Percentiles rank a stretch among this genome's conserved stretches.
Conservation (phyloP, 1,140 invertebrate species). For the Oryctes rhinoceros region DNA sequence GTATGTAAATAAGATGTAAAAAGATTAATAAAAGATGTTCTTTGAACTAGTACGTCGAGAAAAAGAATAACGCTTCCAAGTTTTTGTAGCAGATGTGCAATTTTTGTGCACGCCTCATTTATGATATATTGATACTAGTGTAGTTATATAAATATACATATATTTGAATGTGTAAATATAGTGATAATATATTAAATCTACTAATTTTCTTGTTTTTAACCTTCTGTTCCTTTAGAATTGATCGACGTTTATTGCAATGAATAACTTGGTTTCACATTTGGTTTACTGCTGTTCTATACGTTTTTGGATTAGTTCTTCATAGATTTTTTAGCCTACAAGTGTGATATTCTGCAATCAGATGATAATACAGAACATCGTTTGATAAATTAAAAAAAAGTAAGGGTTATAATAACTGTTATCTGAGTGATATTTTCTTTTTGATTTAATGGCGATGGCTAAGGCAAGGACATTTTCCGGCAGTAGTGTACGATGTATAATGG, state of each 20-base stretch:
- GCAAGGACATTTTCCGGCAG: too few relatives aligned
- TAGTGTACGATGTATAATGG: too few relatives aligned
- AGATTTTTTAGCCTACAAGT: too few relatives aligned
- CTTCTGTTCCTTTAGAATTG: conserved; percentile 4
- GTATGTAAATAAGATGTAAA: conserved; percentile 42
- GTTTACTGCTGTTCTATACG: too few relatives aligned
- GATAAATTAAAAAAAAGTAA: too few relatives aligned
- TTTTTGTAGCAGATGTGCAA: conserved; percentile 33
- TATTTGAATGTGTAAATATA: conserved; percentile 46
- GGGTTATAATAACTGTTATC: too few relatives aligned
- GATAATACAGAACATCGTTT: too few relatives aligned
- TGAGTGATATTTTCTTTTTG: too few relatives aligned
- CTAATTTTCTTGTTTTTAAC: conserved; percentile 40
- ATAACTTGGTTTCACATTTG: not conserved
- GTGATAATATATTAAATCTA: conserved; percentile 41
- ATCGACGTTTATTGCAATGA: not conserved
- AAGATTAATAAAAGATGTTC: not conserved
- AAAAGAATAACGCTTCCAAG: conserved; percentile 39
- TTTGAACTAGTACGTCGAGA: conserved; percentile 17
- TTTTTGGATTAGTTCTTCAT: too few relatives aligned
- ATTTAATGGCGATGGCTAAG: too few relatives aligned
- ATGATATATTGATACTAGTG: not conserved
- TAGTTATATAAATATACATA: conserved; percentile 33
- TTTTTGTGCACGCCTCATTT: not conserved
- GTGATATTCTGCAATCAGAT: too few relatives aligned